Evolutionary conservation across 2,888 invertebrate species (phyloP), one percentile per base, ranked within the genome.

Genomic region (Endotricha flammealis): DNA sequence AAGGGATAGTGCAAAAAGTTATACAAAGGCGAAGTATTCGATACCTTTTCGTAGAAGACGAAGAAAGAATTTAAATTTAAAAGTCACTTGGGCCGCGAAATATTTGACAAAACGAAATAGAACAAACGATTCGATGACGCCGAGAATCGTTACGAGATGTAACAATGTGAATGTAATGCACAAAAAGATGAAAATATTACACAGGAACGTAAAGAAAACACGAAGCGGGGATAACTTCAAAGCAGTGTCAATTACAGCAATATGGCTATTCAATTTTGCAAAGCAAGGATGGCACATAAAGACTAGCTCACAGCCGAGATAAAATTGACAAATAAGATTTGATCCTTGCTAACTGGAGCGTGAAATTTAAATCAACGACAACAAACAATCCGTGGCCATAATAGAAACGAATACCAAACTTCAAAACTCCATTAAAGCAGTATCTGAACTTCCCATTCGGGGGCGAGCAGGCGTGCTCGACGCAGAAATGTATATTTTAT

Each of bases 1-100:
- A 66, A 60, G 64, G 64, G 62, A 68, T 75, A 60, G 63, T 64
- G 69, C 80, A 85, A 85, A 85, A 86, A 86, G 82, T 80, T 73
- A 78, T 80, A 86, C 85, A 86, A 85, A 85, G 85, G 82, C 78
- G 76, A 80, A 73, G 76, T 69, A 81, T 81, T 71, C 78, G 77
- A 80, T 82, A 75, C 78, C 78, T 77, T 81, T 86, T 85, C 83
- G 75, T 72, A 80, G 85, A 85, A 86, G 71, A 79, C 75, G 68
- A 71, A 68, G 64, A 79, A 81, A 79, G 82, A 85, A 83, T 85
- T 77, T 73, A 80, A 81, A 80, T 82, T 77, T 69, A 72, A 78
- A 75, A 76, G 70, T 70, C 64, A 60, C 62, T 67, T 41, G 60
- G 63, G 65, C 64, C 64, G 75, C 68, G 70, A 75, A 78, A 79